A percentile compares a stretch with the other conserved stretches of the same genome.
phyloP scores from a whole-genome alignment of 2,888 invertebrate genomes.

The Slavum lentiscoides region DNA sequence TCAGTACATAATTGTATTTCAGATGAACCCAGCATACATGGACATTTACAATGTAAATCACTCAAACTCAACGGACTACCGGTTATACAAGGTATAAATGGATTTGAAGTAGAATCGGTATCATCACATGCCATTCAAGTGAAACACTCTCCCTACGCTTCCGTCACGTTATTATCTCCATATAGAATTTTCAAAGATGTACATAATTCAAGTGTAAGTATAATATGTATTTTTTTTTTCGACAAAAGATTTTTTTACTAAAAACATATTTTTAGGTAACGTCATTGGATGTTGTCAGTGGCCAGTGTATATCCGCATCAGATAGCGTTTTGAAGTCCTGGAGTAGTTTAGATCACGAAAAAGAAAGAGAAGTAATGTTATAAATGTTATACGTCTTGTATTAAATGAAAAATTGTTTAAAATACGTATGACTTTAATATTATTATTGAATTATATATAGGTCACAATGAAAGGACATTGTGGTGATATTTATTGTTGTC shows the following conservation, averaged over 20 bases:
- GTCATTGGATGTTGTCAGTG: slow-evolving; percentile 35
- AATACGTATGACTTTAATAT: neutral
- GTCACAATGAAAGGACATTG: slow-evolving; percentile 68
- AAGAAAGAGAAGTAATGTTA: slow-evolving; percentile 32
- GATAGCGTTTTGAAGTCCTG: slow-evolving; percentile 40
- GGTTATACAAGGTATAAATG: slow-evolving; percentile 55
- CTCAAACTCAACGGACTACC: slow-evolving; percentile 54
- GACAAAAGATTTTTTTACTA: neutral
- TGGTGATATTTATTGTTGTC: slow-evolving; percentile 70
- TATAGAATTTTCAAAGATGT: slow-evolving; percentile 57
- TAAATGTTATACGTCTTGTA: neutral
- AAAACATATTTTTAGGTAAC: slow-evolving; percentile 40
- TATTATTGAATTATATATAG: slow-evolving; percentile 55
- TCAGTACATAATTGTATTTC: neutral
- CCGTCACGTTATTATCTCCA: slow-evolving; percentile 58
- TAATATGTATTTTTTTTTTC: neutral
- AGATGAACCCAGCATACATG: slow-evolving; percentile 34
- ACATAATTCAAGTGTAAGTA: slow-evolving; percentile 60
- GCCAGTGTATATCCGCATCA: slow-evolving; percentile 42
- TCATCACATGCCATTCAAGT: slow-evolving; percentile 56
- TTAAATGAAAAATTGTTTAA: neutral
- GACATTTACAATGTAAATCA: slow-evolving; percentile 36
- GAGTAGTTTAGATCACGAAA: slow-evolving; percentile 34
- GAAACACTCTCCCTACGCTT: slow-evolving; percentile 55
- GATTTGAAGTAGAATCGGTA: slow-evolving; percentile 55